A percentile compares a stretch with the other conserved stretches of the same genome.
Evolutionary conservation across 1,140 invertebrate species (phyloP).

Genomic region (Melanaphis sacchari): DNA sequence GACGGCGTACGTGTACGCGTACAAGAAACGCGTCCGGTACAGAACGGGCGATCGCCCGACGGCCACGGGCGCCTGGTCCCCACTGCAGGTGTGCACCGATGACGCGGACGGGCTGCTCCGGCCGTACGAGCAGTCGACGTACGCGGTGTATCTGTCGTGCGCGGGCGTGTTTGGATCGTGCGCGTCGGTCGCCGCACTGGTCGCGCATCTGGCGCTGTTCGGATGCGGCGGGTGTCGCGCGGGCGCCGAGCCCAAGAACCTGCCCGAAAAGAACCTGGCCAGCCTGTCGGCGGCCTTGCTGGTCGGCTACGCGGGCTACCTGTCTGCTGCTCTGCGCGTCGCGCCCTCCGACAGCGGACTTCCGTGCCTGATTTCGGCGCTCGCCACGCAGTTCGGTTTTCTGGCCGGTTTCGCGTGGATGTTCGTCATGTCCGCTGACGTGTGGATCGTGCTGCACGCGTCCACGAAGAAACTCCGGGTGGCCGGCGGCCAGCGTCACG

Average conservation of each 20-base stretch:
- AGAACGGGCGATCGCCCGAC: neutral
- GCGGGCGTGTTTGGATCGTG: neutral
- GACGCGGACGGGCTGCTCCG: neutral
- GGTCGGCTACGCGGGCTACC: slow-evolving; percentile 34
- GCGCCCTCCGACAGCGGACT: neutral
- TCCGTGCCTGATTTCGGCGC: slow-evolving; percentile 4
- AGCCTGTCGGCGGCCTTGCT: neutral
- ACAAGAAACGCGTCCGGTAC: slow-evolving; percentile 21
- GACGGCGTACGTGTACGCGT: slow-evolving; percentile 35
- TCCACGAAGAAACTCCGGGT: neutral
- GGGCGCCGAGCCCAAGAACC: neutral
- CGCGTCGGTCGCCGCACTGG: neutral
- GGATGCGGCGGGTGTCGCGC: neutral
- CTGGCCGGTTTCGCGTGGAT: slow-evolving; percentile 52
- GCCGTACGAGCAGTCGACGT: neutral
- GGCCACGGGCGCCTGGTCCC: neutral
- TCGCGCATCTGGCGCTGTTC: slow-evolving; percentile 11
- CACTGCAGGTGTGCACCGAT: neutral
- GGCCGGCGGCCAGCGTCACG: neutral
- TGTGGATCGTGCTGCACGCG: slow-evolving; percentile 38
- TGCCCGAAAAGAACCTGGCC: slow-evolving; percentile 49
- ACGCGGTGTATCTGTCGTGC: neutral
- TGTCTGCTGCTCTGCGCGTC: neutral
- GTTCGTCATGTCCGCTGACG: slow-evolving; percentile 52
- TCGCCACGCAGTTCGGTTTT: slow-evolving; percentile 44